Base-by-base conservation (phyloP, 2,113 vertebrate species). In the Pan troglodytes region DNA sequence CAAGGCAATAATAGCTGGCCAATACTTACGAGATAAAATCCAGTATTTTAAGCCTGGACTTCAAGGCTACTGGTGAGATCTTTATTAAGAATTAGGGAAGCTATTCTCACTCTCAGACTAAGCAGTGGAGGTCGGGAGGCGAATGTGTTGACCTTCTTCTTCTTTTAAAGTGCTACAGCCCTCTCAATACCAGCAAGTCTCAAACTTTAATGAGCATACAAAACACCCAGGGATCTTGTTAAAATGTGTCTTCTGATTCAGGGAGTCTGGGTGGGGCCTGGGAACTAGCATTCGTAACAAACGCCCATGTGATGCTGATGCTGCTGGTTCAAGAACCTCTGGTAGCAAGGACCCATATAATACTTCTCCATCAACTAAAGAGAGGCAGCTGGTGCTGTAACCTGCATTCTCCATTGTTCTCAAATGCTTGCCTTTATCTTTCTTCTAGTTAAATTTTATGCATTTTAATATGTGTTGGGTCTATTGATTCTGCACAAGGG, bases 301-400 rank as follows among this genome's bases (percentile, higher is more conserved):
- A 64, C 8, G 61, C 4, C 13, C 85, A 3, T 3, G 52, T 14
- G 32, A 61, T 6, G 75, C 14, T 1, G 1, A 11, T 2, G 23
- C 43, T 73, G 25, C 84, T 4, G 32, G 57, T 10, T 52, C 30
- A 1, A 0, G n/a, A 22, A 48, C 43, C 72, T 95, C 45, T 43
- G 20, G 1, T 0, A 80, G 45, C 3, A 14, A 50, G 45, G n/a
- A 27, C 32, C 52, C 1, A 11, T 3, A 13, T 14, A 6, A 2
- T 17, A 1, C 27, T 27, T 67, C 43, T 17, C 45, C 18, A 9
- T 32, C 0, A 1, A 79, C 50, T 14, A 22, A 45, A 91, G 43
- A 64, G 57, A 10, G 57, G 45, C 8, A 23, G 35, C 76, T 6
- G 6, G 43, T 8, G 32, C 22, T 14, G 38, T 16, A 50, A 11